Evolutionary conservation across 2,113 vertebrate species (phyloP).

Genomic region (Dryoscopus gambensis): DNA sequence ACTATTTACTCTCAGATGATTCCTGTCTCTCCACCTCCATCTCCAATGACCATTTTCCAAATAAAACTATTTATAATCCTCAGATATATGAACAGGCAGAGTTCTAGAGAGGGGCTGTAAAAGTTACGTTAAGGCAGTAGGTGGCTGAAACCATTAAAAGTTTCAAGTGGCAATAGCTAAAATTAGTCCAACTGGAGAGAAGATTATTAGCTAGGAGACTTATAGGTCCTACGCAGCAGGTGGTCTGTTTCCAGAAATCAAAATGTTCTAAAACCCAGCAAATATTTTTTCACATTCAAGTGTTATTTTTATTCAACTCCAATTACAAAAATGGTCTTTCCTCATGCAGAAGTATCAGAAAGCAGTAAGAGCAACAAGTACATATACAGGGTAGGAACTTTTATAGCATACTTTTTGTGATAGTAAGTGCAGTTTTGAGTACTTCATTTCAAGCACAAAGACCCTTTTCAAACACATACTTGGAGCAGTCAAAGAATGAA

Average conservation of each 20-base stretch:
- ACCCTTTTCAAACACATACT: not conserved
- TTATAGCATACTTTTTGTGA: not conserved
- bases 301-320: slow-evolving; percentile 48
- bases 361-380: not conserved
- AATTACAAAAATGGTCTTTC: slow-evolving; percentile 55
- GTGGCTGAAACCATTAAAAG: slow-evolving; percentile 57
- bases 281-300: slow-evolving; percentile 56
- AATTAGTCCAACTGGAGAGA: slow-evolving; percentile 53
- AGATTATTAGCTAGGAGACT: slow-evolving; percentile 53
- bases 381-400: not conserved
- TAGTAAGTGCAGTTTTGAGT: not conserved
- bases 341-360: slow-evolving; percentile 19
- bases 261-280: slow-evolving; percentile 1
- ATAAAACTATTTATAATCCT: slow-evolving; percentile 55
- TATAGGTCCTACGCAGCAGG: slow-evolving; percentile 62
- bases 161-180: slow-evolving; percentile 61
- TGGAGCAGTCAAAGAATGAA: not conserved
- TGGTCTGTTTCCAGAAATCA: slow-evolving; percentile 50
- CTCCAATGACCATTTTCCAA: slow-evolving; percentile 45
- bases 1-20: slow-evolving; percentile 31
- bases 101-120: not conserved
- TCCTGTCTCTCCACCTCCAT: slow-evolving; percentile 37
- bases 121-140: slow-evolving; percentile 43
- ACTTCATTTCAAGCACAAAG: not conserved
- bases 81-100: slow-evolving; percentile 19